Evolutionary conservation across 2,797 vertebrate genomes (phyloP).

Genomic region (Chrosomus eos): DNA sequence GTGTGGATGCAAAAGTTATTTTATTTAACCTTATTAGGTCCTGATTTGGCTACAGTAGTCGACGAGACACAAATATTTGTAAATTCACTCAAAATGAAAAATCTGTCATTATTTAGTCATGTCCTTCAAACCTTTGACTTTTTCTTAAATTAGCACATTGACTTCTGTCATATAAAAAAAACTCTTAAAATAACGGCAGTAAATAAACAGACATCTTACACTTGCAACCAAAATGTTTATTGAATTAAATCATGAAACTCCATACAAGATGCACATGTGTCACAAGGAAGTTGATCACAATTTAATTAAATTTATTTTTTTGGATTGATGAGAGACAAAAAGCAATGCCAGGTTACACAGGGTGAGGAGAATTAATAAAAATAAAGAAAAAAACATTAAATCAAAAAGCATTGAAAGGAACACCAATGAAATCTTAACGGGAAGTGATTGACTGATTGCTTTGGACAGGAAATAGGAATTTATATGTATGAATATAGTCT

Average conservation of each 20-base stretch:
- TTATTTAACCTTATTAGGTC: background rate
- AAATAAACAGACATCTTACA: background rate
- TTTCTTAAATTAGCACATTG: background rate
- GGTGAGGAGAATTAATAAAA: conserved; percentile 27
- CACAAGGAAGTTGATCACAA: conserved; percentile 31
- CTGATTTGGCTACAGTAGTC: background rate
- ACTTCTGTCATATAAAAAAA: background rate
- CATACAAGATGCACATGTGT: conserved; percentile 54
- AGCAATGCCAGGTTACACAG: conserved; percentile 46
- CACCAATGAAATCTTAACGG: conserved; percentile 6
- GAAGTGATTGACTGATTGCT: conserved; percentile 2
- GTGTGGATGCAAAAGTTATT: background rate
- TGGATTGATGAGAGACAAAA: conserved; percentile 46
- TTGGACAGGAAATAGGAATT: background rate
- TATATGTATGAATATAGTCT: background rate
- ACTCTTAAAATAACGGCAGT: accelerated
- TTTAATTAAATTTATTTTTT: background rate
- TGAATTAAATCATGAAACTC: conserved; percentile 64
- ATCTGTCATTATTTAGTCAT: background rate
- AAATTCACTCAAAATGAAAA: background rate
- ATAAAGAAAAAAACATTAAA: conserved; percentile 4
- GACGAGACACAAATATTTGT: background rate
- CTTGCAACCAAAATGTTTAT: conserved; percentile 68
- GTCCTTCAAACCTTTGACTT: background rate
- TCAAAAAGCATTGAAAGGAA: conserved; percentile 61